Evolutionary conservation across 2,113 vertebrate species (phyloP).

Genomic region (Triplophysa siluroides): DNA sequence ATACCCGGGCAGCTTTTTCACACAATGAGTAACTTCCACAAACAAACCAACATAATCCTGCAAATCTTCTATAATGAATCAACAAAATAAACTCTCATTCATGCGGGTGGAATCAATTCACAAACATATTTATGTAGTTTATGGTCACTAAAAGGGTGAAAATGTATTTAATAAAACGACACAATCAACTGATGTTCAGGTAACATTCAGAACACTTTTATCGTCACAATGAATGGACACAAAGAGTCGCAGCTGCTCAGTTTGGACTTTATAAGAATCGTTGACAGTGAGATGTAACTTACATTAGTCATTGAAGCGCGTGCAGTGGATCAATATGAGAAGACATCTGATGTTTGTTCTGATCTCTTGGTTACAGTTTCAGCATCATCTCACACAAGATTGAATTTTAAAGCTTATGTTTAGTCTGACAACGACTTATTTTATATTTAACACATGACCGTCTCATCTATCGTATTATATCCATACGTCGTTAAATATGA

Average conservation of each 20-base stretch:
- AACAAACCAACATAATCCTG: neutral
- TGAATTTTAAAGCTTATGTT: neutral
- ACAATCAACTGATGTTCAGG: too few species aligned
- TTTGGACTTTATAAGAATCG: neutral
- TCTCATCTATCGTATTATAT: neutral
- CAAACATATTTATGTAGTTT: too few species aligned
- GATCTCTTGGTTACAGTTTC: slow-evolving; percentile 27
- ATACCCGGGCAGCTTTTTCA: neutral
- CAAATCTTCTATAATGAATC: neutral
- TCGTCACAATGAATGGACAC: too few species aligned
- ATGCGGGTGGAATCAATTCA: too few species aligned
- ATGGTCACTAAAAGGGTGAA: too few species aligned
- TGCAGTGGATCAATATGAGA: neutral
- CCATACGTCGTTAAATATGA: neutral
- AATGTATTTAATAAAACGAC: too few species aligned
- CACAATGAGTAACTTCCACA: neutral
- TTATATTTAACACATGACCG: neutral
- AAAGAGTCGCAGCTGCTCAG: too few species aligned
- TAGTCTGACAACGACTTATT: neutral
- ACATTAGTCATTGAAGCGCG: slow-evolving; percentile 34
- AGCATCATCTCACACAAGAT: neutral
- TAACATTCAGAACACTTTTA: too few species aligned
- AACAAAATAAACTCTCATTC: too few species aligned
- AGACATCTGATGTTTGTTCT: neutral
- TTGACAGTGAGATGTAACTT: slow-evolving; percentile 9